phyloP scores from a whole-genome alignment of 1,140 invertebrate genomes.

The Aplysia californica region DNA sequence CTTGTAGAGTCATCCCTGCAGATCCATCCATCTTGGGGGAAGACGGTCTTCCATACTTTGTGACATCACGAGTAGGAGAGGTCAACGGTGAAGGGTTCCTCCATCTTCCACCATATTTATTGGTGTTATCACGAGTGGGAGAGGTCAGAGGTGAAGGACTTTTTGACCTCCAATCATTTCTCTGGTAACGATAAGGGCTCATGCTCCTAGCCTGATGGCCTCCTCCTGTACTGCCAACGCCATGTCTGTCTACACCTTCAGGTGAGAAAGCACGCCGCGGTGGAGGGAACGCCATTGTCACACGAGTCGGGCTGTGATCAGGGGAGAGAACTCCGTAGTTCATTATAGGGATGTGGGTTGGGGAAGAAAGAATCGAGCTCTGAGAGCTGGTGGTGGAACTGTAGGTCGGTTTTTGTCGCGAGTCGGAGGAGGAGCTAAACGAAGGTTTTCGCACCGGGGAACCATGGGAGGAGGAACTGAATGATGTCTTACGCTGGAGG shows the following conservation, averaged over 20 bases:
- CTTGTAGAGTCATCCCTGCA: no score
- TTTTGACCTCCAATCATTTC: background rate
- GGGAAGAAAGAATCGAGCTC: conserved; percentile 27
- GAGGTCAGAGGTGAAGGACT: background rate
- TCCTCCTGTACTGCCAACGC: no score
- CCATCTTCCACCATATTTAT: background rate
- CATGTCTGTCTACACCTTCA: no score
- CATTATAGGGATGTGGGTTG: conserved; percentile 29
- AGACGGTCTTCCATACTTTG: conserved; percentile 11
- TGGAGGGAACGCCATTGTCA: no score
- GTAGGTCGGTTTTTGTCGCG: conserved; percentile 20
- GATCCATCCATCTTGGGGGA: conserved; percentile 10
- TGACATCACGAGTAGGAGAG: background rate
- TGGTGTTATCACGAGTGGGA: background rate
- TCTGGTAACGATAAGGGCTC: background rate
- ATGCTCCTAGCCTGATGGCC: no score
- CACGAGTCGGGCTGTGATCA: conserved; percentile 3
- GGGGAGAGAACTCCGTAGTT: conserved; percentile 24
- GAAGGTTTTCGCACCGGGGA: conserved; percentile 28
- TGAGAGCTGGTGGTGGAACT: conserved; percentile 34
- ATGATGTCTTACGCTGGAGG: conserved; percentile 18
- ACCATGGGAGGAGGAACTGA: conserved; percentile 25
- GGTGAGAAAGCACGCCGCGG: no score
- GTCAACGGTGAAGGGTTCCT: background rate
- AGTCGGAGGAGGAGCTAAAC: conserved; percentile 23